phyloP scores from a whole-genome alignment of 2,888 invertebrate genomes.

The Ormyrus rosae region DNA sequence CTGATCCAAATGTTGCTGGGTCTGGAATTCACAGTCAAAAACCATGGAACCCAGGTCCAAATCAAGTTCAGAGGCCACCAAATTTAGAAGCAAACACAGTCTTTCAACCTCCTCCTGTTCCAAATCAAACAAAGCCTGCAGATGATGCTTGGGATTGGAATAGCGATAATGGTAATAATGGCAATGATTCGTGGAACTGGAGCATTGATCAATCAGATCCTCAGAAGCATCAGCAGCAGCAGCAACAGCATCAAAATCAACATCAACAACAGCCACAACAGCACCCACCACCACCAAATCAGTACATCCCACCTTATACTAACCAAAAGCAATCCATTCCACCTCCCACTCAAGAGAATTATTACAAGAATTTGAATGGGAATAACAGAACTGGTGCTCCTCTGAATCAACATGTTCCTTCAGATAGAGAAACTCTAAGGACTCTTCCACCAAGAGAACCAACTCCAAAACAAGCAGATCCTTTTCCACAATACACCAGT shows the following conservation, averaged over 20 bases:
- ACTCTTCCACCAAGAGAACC: conserved; percentile 61
- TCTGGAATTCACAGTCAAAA: conserved; percentile 70
- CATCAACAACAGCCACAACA: conserved; percentile 54
- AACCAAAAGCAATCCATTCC: conserved; percentile 64
- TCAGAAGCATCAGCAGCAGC: conserved; percentile 56
- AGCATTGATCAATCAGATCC: conserved; percentile 69
- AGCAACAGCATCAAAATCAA: conserved; percentile 46
- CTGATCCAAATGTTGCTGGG: conserved; percentile 64
- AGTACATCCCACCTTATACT: conserved; percentile 62
- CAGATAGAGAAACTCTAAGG: conserved; percentile 59
- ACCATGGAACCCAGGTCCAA: conserved; percentile 64
- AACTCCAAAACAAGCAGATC: conserved; percentile 64
- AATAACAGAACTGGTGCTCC: conserved; percentile 63
- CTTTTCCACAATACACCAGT: conserved; percentile 65
- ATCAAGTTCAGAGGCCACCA: conserved; percentile 57
- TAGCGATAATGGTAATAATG: conserved; percentile 66
- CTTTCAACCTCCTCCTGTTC: conserved; percentile 59
- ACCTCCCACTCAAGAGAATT: conserved; percentile 66
- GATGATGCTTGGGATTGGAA: conserved; percentile 71
- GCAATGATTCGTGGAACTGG: conserved; percentile 74
- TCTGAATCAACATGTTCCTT: conserved; percentile 61
- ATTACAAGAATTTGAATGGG: conserved; percentile 71
- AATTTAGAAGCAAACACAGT: conserved; percentile 61
- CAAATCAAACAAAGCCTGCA: conserved; percentile 61
- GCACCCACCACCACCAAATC: conserved; percentile 57